Evolutionary conservation across 2,113 vertebrate genomes (phyloP).

Genomic region (Echinops telfairi): DNA sequence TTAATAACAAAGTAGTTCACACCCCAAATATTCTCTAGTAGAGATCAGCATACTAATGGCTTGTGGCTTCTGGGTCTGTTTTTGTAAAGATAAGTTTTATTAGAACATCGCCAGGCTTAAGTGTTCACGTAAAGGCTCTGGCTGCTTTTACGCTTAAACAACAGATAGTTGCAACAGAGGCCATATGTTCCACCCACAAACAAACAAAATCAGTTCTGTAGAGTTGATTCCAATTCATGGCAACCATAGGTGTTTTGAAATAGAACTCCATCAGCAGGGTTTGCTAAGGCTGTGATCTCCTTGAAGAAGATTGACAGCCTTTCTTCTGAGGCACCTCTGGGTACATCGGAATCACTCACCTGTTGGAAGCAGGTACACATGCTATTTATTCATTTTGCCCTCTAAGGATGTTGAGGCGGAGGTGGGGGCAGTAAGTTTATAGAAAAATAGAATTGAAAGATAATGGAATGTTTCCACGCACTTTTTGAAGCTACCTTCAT

Average conservation of each 20-base stretch:
- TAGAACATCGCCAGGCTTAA: not conserved
- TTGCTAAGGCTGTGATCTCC: not conserved
- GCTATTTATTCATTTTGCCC: not conserved
- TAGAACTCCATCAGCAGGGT: not conserved
- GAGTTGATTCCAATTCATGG: not conserved
- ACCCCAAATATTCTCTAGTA: not conserved
- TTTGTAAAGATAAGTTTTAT: not conserved
- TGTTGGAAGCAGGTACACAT: not conserved
- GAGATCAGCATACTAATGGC: not conserved
- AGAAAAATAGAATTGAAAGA: too few species aligned
- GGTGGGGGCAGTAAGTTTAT: too few species aligned
- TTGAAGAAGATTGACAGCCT: not conserved
- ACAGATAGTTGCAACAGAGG: not conserved
- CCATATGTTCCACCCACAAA: not conserved
- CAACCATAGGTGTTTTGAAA: not conserved
- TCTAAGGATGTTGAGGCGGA: not conserved
- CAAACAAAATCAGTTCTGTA: not conserved
- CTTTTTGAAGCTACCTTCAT: not conserved
- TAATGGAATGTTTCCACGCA: too few species aligned
- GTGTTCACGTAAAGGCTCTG: not conserved
- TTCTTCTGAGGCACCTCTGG: not conserved
- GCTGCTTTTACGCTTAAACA: not conserved
- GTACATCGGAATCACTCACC: not conserved
- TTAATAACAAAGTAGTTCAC: slow-evolving; percentile 30
- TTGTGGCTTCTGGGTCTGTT: not conserved